Evolutionary conservation across 2,888 invertebrate genomes (phyloP).

Genomic region (Melangyna quadrimaculata): DNA sequence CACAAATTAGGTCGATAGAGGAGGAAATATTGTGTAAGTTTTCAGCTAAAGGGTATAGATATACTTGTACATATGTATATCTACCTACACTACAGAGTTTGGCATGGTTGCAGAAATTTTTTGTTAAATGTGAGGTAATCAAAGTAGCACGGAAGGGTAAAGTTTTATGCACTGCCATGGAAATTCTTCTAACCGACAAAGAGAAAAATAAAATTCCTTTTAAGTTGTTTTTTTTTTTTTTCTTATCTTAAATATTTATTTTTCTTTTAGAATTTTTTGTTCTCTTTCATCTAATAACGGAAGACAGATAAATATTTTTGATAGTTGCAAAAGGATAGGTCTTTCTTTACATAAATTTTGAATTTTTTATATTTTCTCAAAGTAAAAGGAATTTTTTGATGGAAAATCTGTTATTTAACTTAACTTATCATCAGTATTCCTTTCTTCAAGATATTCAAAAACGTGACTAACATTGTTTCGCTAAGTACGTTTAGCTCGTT

Average conservation of each 20-base stretch:
- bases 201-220: conserved; percentile 25
- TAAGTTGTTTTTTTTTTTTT: conserved; percentile 7
- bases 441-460: not conserved
- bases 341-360: not conserved
- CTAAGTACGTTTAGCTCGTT: no score
- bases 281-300: conserved; percentile 6
- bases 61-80: no score
- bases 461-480: no score
- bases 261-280: not conserved
- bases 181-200: conserved; percentile 38
- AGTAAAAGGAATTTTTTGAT: no score
- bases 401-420: not conserved
- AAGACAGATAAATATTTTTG: conserved; percentile 60
- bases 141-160: conserved; percentile 25
- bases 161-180: conserved; percentile 40
- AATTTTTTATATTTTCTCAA: not conserved
- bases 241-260: not conserved
- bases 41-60: conserved; percentile 38
- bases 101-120: conserved; percentile 36
- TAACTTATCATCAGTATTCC: not conserved
- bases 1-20: conserved; percentile 69
- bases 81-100: no score
- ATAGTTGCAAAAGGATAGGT: conserved; percentile 33
- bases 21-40: conserved; percentile 45
- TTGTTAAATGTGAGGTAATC: conserved; percentile 39